Conservation (phyloP, 2,888 invertebrate genomes). For the Habrosyne pyritoides region DNA sequence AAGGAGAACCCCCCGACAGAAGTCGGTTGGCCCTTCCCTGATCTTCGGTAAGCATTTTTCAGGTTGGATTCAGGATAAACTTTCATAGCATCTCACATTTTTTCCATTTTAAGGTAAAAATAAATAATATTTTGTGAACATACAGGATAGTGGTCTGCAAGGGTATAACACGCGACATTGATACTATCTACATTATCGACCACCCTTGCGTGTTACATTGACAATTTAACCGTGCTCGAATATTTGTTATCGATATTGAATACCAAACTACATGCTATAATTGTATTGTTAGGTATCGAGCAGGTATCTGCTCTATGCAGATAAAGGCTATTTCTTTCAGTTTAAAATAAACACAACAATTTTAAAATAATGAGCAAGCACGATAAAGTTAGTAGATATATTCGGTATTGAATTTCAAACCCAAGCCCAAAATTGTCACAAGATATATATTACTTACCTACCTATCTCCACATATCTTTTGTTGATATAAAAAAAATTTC, state of each 20-base stretch:
- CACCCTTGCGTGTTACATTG: conserved; percentile 48
- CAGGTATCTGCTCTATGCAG: neutral
- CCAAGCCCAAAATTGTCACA: too few relatives aligned
- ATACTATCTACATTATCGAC: conserved; percentile 65
- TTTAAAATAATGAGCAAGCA: too few relatives aligned
- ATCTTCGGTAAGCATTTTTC: conserved; percentile 36
- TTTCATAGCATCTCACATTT: conserved; percentile 56
- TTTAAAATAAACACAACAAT: too few relatives aligned
- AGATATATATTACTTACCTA: too few relatives aligned
- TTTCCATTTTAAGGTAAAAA: conserved; percentile 16
- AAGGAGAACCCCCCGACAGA: conserved; percentile 63
- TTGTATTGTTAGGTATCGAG: neutral
- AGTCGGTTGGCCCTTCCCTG: conserved; percentile 32
- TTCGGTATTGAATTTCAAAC: too few relatives aligned
- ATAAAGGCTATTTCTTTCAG: neutral
- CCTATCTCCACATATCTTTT: too few relatives aligned
- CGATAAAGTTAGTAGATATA: too few relatives aligned
- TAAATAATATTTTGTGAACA: conserved; percentile 15
- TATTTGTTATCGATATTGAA: conserved; percentile 1
- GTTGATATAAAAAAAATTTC: too few relatives aligned
- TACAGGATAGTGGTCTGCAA: conserved; percentile 20
- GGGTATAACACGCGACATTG: conserved; percentile 49
- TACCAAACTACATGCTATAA: neutral
- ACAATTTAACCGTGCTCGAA: conserved; percentile 9
- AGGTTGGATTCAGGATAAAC: conserved; percentile 54